Conservation (phyloP, 1,140 invertebrate species). For the Drosophila sp. region DNA sequence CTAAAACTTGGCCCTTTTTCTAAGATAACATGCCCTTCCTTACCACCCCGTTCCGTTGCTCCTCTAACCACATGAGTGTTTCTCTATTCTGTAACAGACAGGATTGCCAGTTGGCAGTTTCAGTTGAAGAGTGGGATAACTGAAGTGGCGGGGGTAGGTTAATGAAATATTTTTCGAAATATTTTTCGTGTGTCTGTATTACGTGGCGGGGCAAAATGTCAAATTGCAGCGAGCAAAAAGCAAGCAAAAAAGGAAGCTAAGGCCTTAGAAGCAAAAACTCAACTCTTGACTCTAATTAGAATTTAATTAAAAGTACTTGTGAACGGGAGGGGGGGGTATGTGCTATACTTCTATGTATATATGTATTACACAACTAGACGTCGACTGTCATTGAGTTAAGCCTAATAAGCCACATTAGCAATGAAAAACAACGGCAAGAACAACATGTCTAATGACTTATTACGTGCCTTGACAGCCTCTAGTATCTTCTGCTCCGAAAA, state of each 20-base stretch:
- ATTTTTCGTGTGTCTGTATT: constrained; percentile 60
- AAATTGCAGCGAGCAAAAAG: constrained; percentile 54
- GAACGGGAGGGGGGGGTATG: not conserved
- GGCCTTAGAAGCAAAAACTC: not conserved
- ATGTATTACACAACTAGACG: constrained; percentile 20
- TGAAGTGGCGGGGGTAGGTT: constrained; percentile 40
- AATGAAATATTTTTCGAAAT: constrained; percentile 80
- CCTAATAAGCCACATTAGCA: constrained; percentile 81
- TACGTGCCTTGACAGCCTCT: constrained; percentile 45
- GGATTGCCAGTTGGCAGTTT: constrained; percentile 30
- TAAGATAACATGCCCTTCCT: constrained; percentile 59
- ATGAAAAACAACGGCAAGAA: constrained; percentile 44
- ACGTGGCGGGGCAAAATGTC: constrained; percentile 76
- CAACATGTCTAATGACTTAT: constrained; percentile 78
- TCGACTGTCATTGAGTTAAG: constrained; percentile 38
- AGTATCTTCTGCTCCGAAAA: constrained; percentile 37
- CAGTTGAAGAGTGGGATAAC: constrained; percentile 13
- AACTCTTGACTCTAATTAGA: constrained; percentile 75
- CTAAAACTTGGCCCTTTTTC: constrained; percentile 68
- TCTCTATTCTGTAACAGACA: constrained; percentile 36
- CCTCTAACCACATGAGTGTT: constrained; percentile 23
- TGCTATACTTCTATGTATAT: not conserved
- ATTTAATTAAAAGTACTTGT: constrained; percentile 78
- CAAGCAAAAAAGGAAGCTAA: constrained; percentile 21
- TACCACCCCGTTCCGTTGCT: constrained; percentile 10